phyloP scores from a whole-genome alignment of 2,113 vertebrate genomes.

The Noturus placidus region DNA sequence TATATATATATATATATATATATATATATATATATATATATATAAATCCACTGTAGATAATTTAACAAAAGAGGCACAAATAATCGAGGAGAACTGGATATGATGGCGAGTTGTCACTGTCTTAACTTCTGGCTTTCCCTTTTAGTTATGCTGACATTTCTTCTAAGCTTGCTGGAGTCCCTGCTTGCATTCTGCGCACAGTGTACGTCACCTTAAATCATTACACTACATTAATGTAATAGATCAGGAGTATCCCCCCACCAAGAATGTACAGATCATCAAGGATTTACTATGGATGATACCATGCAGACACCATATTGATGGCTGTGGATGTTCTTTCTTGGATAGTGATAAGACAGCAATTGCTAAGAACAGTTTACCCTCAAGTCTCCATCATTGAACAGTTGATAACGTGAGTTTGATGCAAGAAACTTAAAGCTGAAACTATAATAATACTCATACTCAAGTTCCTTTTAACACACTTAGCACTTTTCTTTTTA shows the following conservation, averaged over 20 bases:
- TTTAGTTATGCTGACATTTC: background rate
- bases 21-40: too few relatives aligned
- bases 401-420: too few relatives aligned
- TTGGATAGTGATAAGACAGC: background rate
- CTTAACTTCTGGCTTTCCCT: background rate
- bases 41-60: background rate
- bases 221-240: background rate
- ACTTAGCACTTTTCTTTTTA: background rate
- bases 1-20: too few relatives aligned
- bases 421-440: background rate
- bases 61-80: background rate
- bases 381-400: background rate
- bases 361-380: background rate
- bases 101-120: background rate
- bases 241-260: background rate
- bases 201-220: background rate
- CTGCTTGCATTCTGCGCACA: background rate
- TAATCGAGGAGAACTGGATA: background rate
- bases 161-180: background rate
- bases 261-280: too few relatives aligned
- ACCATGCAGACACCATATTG: background rate
- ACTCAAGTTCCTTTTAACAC: background rate
- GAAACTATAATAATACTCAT: background rate
- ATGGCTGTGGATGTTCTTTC: background rate
- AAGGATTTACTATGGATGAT: too few relatives aligned